Evolutionary conservation across 2,113 vertebrate genomes (phyloP).

Genomic region (Donacobius atricapilla): DNA sequence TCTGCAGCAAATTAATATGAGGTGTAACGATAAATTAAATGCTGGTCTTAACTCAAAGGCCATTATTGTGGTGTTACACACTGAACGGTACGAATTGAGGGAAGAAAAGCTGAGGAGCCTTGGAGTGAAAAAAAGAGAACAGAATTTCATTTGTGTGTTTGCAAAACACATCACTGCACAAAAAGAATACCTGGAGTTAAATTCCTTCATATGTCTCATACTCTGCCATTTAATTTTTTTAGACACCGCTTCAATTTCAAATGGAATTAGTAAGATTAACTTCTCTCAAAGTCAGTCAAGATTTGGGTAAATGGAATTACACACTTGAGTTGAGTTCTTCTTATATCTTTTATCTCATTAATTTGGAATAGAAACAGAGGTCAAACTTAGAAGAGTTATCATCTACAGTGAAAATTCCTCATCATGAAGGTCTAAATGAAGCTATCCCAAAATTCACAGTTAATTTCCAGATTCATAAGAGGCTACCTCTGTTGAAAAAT

Average conservation of each 20-base stretch:
- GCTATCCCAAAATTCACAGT: background rate
- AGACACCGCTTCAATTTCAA: background rate
- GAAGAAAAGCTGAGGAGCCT: background rate
- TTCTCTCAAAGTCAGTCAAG: background rate
- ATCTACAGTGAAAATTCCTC: background rate
- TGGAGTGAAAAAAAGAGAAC: background rate
- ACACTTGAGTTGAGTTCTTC: background rate
- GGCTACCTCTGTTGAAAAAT: background rate
- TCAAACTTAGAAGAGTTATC: background rate
- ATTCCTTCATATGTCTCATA: background rate
- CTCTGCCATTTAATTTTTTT: background rate
- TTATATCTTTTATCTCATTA: background rate
- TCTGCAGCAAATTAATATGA: background rate
- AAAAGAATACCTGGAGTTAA: background rate
- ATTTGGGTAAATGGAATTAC: background rate
- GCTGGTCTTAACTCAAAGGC: background rate
- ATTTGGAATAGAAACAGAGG: background rate
- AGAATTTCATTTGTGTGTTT: background rate
- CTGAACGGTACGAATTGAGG: rapidly evolving
- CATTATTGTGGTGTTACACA: background rate
- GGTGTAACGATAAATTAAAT: background rate
- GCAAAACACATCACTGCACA: background rate
- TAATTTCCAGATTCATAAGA: background rate
- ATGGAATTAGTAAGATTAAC: background rate
- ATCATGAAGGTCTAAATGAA: background rate